Base-by-base conservation (phyloP, 2,888 invertebrate species). In the Agrenia bidenticulata region DNA sequence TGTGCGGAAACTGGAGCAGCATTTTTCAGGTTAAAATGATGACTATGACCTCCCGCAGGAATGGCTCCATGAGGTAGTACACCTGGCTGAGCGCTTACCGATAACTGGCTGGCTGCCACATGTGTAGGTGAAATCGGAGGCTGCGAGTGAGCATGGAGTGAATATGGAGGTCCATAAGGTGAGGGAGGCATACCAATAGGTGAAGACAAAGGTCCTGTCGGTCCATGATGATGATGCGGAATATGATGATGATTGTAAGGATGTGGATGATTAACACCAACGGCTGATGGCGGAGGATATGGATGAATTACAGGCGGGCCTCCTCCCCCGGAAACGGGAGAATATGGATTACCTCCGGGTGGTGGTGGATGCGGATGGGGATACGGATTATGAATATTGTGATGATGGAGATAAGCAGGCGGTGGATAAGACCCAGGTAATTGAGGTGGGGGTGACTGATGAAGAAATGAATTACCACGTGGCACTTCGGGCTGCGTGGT, bases 221-320 rank as follows among this genome's bases (percentile, higher is more conserved):
- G 53, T n/a, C 61, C 56, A 54, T 60, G 61, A 19, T 60, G 64
- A 9, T 60, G 27, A 13, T 56, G 64, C n/a, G n/a, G n/a, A n/a
- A n/a, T n/a, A 26, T 54, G 61, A 39, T 41, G 70, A 59, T 41
- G 70, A 59, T 54, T 59, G 58, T 55, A 51, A 53, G 63, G 61
- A 62, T 41, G 59, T 39, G 27, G 24, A n/a, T 57, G 61, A 61
- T 54, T 61, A 54, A 60, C 32, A 5, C 61, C 55, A 27, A 57
- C 59, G 56, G 57, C 45, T 11, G 65, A 37, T 13, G 63, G 66
- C 21, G 66, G 66, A 39, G 66, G 66, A 62, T 66, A 66, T 2
- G 66, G 66, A 32, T 66, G 66, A 57, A 66, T 66, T 53, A 66
- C 61, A 57, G 66, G 66, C 32, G 58, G 23, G n/a, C 57, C 58